Evolutionary conservation across 64 coral and sea anemone genomes (phyloP).

Genomic region (Trachythela sp.): DNA sequence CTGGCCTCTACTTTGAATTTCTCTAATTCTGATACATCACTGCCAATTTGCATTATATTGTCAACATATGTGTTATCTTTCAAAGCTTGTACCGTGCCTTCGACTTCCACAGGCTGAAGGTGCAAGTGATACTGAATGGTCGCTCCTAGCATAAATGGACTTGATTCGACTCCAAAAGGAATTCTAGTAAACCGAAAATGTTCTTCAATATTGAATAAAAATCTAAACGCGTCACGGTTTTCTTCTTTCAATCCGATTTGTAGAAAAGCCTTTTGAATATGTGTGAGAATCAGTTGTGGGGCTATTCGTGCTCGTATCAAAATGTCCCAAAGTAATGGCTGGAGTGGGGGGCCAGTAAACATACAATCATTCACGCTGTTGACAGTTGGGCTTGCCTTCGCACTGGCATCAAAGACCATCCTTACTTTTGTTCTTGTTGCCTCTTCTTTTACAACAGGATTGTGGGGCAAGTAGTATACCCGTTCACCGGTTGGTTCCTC

Average conservation of each 20-base stretch:
- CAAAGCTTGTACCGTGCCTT: not conserved
- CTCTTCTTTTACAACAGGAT: not conserved
- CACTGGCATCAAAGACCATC: slow-evolving; percentile 1
- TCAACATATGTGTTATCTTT: too few species aligned
- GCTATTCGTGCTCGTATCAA: slow-evolving; percentile 1
- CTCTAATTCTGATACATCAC: not conserved
- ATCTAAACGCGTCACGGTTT: not conserved
- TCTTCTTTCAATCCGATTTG: slow-evolving; percentile 9
- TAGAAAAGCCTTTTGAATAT: not conserved
- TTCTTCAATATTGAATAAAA: not conserved
- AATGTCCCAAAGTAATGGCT: slow-evolving; percentile 10
- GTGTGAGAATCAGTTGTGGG: not conserved
- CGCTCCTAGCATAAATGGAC: not conserved
- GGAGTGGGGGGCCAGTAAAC: slow-evolving; percentile 2
- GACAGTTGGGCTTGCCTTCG: not conserved
- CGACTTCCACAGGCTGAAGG: not conserved
- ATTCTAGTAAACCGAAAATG: too few species aligned
- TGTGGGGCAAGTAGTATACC: not conserved
- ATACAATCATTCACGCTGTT: not conserved
- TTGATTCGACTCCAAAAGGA: too few species aligned
- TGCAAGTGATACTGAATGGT: not conserved
- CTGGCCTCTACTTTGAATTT: not conserved
- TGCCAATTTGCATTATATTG: too few species aligned
- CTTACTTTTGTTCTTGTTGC: too few species aligned
- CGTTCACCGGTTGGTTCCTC: not conserved